Evolutionary conservation across 2,797 vertebrate genomes (phyloP), one percentile per base, ranked within the genome.

Genomic region (Pteronotus mesoamericanus): DNA sequence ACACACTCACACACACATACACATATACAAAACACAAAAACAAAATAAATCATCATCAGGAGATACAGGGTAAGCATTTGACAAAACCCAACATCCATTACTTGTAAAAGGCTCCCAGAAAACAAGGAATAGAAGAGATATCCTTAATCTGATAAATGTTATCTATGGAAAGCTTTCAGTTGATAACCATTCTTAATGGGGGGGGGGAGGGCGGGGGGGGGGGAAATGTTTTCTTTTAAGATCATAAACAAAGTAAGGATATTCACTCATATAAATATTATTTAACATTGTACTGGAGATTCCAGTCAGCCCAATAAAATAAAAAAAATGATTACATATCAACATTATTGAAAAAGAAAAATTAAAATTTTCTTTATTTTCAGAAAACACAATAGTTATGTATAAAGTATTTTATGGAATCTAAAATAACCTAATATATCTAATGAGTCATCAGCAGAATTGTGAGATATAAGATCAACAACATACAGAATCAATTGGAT

Each of bases 341-440:
- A 69, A 51, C 11, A 64, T 91, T 93, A 75, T 61, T 78, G 53
- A 53, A 61, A 92, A 91, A 24, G 46, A 72, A 86, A 29, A 94
- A 75, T 4, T 51, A 74, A 64, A 86, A 68, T n/a, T n/a, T 5
- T 39, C 6, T 48, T 86, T 57, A 69, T 48, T 64, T 92, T 53
- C 8, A n/a, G 32, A 61, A 86, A 87, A 39, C 1, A n/a, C 6
- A 72, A 26, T 74, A 66, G 16, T 18, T 86, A 59, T 77, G 29
- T 79, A 2, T 74, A 89, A 89, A 89, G 42, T 32, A 80, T 21
- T 10, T 39, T 34, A 85, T 88, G 39, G 22, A 57, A 57, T 71
- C 4, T 75, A 42, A 93, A 91, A 91, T 39, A 78, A 39, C 5
- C 12, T 53, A 89, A 39, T 46, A 72, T 64, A 44, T 69, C 39